Conservation (phyloP, 2,113 vertebrate genomes). For the Platycercus adscitus region DNA sequence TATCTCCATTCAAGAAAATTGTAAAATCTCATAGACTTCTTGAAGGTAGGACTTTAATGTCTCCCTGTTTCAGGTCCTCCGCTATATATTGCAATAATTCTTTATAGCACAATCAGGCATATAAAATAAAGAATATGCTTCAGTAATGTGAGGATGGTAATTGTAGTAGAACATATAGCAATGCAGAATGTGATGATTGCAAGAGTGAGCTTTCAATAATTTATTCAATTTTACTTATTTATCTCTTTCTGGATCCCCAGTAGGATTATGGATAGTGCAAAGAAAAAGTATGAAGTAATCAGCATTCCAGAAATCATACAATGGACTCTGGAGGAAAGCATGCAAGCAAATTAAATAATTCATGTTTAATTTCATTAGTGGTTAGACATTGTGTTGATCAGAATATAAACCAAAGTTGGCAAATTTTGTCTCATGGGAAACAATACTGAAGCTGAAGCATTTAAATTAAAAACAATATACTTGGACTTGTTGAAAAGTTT, state of each 20-base stretch:
- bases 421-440: neutral
- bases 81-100: neutral
- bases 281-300: neutral
- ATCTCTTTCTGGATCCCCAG: neutral
- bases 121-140: neutral
- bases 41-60: neutral
- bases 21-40: neutral
- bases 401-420: neutral
- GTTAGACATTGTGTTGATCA: neutral
- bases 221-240: neutral
- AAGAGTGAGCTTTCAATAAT: neutral
- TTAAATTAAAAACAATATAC: neutral
- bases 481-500: neutral
- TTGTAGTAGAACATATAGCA: neutral
- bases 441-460: neutral
- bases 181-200: neutral
- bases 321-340: neutral
- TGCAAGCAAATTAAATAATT: neutral
- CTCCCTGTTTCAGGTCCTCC: neutral
- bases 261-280: neutral
- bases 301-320: neutral
- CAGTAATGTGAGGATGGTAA: neutral
- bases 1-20: neutral
- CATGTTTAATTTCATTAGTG: neutral
- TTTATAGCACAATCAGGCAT: neutral